Percentiles rank a stretch among this genome's conserved stretches.
Evolutionary conservation across 1,140 invertebrate genomes (phyloP).

Genomic region (Hyposmocoma kahamanoa): DNA sequence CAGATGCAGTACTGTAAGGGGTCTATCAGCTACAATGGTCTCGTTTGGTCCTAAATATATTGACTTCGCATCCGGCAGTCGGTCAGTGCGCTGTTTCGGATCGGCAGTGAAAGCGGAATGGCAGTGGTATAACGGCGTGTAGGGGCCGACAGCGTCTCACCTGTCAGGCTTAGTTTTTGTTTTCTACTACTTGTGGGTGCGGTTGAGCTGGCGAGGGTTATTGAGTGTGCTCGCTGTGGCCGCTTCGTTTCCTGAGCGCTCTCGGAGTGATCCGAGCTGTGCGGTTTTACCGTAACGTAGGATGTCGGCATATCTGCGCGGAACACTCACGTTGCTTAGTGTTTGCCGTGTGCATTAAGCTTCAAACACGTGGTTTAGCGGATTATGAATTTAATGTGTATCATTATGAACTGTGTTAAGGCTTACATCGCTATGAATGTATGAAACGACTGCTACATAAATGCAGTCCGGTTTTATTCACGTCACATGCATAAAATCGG

Average conservation of each 20-base stretch:
- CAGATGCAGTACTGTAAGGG: not conserved
- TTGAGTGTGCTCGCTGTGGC: constrained; percentile 33
- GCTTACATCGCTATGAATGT: too few species aligned
- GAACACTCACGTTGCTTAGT: constrained; percentile 56
- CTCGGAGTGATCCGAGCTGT: constrained; percentile 21
- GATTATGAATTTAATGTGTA: too few species aligned
- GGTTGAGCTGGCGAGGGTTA: constrained; percentile 50
- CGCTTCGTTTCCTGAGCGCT: constrained; percentile 34
- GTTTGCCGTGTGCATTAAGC: constrained; percentile 28
- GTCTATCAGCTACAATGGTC: constrained; percentile 2
- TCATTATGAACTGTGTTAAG: too few species aligned
- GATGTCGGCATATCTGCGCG: constrained; percentile 52
- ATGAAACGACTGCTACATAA: too few species aligned
- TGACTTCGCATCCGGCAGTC: constrained; percentile 25
- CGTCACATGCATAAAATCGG: too few species aligned
- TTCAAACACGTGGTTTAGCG: not conserved
- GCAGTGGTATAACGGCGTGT: constrained; percentile 45
- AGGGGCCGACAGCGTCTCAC: constrained; percentile 74
- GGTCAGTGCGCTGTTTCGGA: constrained; percentile 29
- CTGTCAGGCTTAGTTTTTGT: constrained; percentile 73
- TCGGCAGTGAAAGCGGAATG: constrained; percentile 24
- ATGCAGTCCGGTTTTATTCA: too few species aligned
- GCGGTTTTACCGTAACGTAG: constrained; percentile 44
- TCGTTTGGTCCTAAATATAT: constrained; percentile 10
- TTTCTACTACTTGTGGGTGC: constrained; percentile 68